Percentiles rank a stretch among this genome's conserved stretches.
phyloP scores from a whole-genome alignment of 2,113 vertebrate genomes.

The Engystomops pustulosus region DNA sequence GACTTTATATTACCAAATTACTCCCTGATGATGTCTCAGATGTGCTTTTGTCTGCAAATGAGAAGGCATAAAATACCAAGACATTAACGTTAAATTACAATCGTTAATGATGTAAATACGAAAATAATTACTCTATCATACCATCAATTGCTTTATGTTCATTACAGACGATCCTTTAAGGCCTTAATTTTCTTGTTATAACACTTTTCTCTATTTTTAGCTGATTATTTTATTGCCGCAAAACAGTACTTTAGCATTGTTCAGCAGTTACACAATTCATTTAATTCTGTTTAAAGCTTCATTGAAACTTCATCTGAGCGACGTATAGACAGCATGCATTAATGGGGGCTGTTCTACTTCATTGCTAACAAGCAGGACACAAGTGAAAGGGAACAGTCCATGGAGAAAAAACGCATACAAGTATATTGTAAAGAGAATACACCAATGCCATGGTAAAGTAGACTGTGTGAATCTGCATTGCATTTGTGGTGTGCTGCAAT shows the following conservation, averaged over 20 bases:
- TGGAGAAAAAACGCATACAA: background rate
- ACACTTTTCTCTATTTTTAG: conserved; percentile 72
- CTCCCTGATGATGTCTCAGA: conserved; percentile 71
- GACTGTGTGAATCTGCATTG: too few species aligned
- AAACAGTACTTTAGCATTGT: conserved; percentile 69
- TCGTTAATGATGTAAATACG: conserved; percentile 74
- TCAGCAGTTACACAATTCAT: conserved; percentile 75
- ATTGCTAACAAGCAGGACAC: conserved; percentile 43
- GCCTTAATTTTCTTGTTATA: conserved; percentile 74
- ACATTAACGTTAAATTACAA: conserved; percentile 73
- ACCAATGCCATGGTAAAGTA: too few species aligned
- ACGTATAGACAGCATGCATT: conserved; percentile 57
- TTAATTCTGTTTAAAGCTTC: conserved; percentile 75
- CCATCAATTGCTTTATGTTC: conserved; percentile 77
- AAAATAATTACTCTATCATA: conserved; percentile 77
- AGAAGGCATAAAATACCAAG: conserved; percentile 71
- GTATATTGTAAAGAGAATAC: too few species aligned
- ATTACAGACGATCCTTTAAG: conserved; percentile 76
- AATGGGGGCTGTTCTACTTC: conserved; percentile 26
- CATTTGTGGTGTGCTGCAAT: too few species aligned
- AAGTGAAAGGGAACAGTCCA: background rate
- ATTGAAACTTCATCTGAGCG: conserved; percentile 71
- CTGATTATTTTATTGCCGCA: conserved; percentile 72
- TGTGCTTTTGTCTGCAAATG: conserved; percentile 78
- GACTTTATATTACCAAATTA: conserved; percentile 69